A percentile compares a stretch with the other conserved stretches of the same genome.
Evolutionary conservation across 2,113 vertebrate genomes (phyloP).

Genomic region (Triplophysa rosa): DNA sequence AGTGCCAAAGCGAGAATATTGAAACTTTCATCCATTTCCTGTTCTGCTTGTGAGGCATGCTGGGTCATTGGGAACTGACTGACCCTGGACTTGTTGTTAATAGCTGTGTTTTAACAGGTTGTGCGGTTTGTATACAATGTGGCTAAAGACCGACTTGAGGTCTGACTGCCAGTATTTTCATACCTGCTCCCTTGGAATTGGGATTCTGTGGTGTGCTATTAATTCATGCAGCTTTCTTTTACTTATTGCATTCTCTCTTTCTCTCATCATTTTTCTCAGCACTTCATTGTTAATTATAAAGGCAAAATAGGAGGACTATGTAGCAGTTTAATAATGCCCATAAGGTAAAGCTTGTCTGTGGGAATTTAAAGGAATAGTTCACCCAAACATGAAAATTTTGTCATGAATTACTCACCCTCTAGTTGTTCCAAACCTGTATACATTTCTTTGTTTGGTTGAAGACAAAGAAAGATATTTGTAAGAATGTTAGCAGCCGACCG

Average conservation of each 20-base stretch:
- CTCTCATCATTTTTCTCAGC: background rate
- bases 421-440: too few relatives aligned
- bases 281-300: conserved; percentile 7
- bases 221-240: background rate
- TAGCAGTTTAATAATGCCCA: background rate
- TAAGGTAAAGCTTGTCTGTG: too few relatives aligned
- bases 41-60: too few relatives aligned
- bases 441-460: too few relatives aligned
- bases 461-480: too few relatives aligned
- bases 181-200: background rate
- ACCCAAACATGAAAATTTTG: too few relatives aligned
- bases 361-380: too few relatives aligned
- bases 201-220: conserved; percentile 6
- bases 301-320: background rate
- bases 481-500: too few relatives aligned
- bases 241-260: background rate
- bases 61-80: too few relatives aligned
- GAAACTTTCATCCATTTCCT: background rate
- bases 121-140: background rate
- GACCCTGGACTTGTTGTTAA: background rate
- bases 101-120: conserved; percentile 6
- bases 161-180: conserved; percentile 3
- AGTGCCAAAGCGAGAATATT: background rate
- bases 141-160: conserved; percentile 2
- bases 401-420: too few relatives aligned